Evolutionary conservation across 2,888 invertebrate species (phyloP), one percentile per base, ranked within the genome.

Genomic region (Oscheius myriophilus): DNA sequence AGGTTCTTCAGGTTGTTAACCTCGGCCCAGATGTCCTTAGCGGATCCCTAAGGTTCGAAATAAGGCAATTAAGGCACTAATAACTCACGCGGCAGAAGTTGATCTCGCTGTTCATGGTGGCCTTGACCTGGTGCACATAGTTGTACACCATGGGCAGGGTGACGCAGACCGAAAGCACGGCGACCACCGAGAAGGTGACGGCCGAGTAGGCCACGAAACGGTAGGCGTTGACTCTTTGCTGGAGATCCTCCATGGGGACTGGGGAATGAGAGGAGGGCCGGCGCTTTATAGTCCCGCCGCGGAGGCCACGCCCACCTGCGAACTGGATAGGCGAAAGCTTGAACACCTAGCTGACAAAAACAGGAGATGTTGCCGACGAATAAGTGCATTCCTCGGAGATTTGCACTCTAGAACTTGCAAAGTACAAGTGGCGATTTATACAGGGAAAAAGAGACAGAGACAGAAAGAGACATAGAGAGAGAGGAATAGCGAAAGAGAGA

Each of bases 111-210:
- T 82, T 82, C 83, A 85, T 85, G 62, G 81, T 76, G 9, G 78
- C 68, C 69, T 83, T 82, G 52, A 84, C 84, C 58, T 84, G 80
- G 65, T 82, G 81, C 43, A 84, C 84, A 71, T 84, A 84, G 80
- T 84, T 84, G 83, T 84, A 85, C 33, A 84, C 84, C 84, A 84
- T 84, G 12, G 84, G 84, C 39, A 84, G 76, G 16, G 84, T 82
- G 42, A 77, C 77, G 49, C 77, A 77, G 26, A 77, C 77, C 54
- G 78, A 73, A 18, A 78, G 71, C 62, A 78, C 78, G 58, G 78
- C 78, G 43, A 78, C 78, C 51, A 78, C 78, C 51, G 78, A 78
- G 71, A 78, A 78, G 43, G 78, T 73, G 59, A 78, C 78, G 39
- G 78, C 78, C 70, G 78, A 78, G 55, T 78, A 78, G 69, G 78